A percentile compares a stretch with the other conserved stretches of the same genome.
These are phyloP conservation scores for Plagiodera versicolora DNA, from an alignment of 2,888 invertebrate genomes.

Conservation along the genomic window DNA sequence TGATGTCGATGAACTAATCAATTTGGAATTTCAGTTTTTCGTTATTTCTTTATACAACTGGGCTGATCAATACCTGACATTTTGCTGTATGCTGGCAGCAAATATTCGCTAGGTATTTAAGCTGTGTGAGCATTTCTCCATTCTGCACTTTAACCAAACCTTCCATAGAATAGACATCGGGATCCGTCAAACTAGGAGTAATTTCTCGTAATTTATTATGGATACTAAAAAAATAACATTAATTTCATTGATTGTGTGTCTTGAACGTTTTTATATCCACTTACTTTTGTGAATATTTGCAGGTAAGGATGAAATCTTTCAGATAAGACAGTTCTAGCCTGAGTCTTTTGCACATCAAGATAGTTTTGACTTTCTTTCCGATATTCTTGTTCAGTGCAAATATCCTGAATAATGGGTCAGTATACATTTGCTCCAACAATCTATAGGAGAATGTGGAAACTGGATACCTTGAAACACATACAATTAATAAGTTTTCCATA, in stretches of 20 bases:
- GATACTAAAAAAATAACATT: conserved; percentile 53
- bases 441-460: conserved; percentile 81
- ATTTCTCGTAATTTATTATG: conserved; percentile 62
- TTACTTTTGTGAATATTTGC: conserved; percentile 68
- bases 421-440: conserved; percentile 73
- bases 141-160: conserved; percentile 69
- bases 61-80: conserved; percentile 48
- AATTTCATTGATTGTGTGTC: background rate
- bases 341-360: conserved; percentile 64
- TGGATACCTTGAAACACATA: conserved; percentile 71
- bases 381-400: conserved; percentile 70
- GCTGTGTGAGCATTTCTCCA: conserved; percentile 61
- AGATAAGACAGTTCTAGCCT: conserved; percentile 70
- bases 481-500: too few species aligned
- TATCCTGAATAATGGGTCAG: conserved; percentile 77
- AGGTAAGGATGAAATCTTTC: conserved; percentile 70
- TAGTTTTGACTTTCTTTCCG: conserved; percentile 63
- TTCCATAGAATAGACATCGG: conserved; percentile 72
- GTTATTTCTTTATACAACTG: background rate
- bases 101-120: conserved; percentile 61
- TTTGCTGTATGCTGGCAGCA: conserved; percentile 64
- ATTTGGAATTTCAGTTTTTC: too few species aligned
- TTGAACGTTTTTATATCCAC: conserved; percentile 31
- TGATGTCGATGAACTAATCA: too few species aligned
- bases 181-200: conserved; percentile 63